These are phyloP conservation scores for Pristionchus maxplancki DNA, from an alignment of 2,888 invertebrate genomes.

Conservation along the genomic window DNA sequence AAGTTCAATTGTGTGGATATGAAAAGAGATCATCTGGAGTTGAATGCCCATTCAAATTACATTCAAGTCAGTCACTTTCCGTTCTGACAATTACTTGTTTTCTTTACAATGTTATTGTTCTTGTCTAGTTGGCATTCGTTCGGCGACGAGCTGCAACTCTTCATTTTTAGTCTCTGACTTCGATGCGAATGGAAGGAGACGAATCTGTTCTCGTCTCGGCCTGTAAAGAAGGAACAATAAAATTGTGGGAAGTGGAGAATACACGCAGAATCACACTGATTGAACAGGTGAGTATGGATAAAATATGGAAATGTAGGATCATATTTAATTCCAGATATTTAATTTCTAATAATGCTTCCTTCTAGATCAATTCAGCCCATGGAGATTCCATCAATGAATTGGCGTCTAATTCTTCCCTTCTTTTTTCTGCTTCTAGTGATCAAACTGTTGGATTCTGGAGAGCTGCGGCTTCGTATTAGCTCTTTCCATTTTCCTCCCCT, in stretches of 20 bases:
- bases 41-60: slow-evolving; percentile 65
- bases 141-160: too few species aligned
- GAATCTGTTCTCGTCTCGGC: slow-evolving; percentile 78
- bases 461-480: slow-evolving; percentile 11
- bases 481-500: neutral
- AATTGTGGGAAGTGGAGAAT: slow-evolving; percentile 86
- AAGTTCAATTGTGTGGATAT: slow-evolving; percentile 66
- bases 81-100: neutral
- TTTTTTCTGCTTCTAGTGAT: slow-evolving; percentile 84
- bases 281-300: slow-evolving; percentile 58
- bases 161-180: slow-evolving; percentile 15
- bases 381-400: slow-evolving; percentile 84
- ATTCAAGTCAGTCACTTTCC: slow-evolving; percentile 55
- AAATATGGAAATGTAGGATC: too few species aligned
- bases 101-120: too few species aligned
- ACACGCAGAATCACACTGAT: slow-evolving; percentile 82
- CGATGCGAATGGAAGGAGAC: slow-evolving; percentile 48
- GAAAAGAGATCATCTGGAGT: slow-evolving; percentile 68
- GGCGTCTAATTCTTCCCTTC: slow-evolving; percentile 82
- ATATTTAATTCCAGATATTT: too few species aligned
- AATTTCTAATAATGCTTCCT: neutral
- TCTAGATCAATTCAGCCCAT: slow-evolving; percentile 62
- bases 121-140: too few species aligned
- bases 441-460: slow-evolving; percentile 59
- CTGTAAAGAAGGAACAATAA: slow-evolving; percentile 87